Evolutionary conservation across 2,888 invertebrate species (phyloP), one percentile per base, ranked within the genome.

Genomic region (Eupeodes latifasciatus): DNA sequence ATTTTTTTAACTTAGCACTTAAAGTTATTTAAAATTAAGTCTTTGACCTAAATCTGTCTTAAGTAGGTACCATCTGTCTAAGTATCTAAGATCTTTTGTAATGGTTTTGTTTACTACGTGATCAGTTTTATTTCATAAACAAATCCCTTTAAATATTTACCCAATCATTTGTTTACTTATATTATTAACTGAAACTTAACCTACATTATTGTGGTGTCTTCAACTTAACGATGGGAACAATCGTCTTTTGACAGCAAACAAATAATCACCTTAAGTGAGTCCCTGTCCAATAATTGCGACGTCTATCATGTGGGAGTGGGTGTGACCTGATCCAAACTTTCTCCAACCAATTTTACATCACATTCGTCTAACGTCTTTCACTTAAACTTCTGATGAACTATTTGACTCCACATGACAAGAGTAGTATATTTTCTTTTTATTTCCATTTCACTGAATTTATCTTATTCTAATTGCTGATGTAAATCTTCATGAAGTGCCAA

Each of bases 291-390:
- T 71, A 72, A 55, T 19, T 47, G 40, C 11, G 11, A 5, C 12
- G 72, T 0, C 57, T 12, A 12, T 62, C 64, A 66, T 11, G 67
- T 61, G 27, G 27, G 27, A 27, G 61, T 75, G 62, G 75, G 75
- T 57, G 84, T 80, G 57, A 12, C 59, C 14, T 80, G 57, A 12
- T 59, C 14, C 64, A 64, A 40, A 78, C 74, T 86, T 86, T 82
- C 78, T 82, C 67, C 44, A 57, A 59, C 47, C 47, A 27, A 27
- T 27, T 27, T 27, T 2, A 10, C 67, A 19, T 12, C 12, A 11
- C 12, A 11, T n/a, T 55, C 49, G 16, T 57, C 27, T 2, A 27
- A 27, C 2, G 3, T 27, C 40, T 71, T 57, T 14, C n/a, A 57
- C 55, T 51, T 66, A 53, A 69, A 51, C 72, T 59, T 27, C 40